A percentile compares a stretch with the other conserved stretches of the same genome.
phyloP scores from a whole-genome alignment of 2,113 vertebrate species.

The Phaethornis superciliosus region DNA sequence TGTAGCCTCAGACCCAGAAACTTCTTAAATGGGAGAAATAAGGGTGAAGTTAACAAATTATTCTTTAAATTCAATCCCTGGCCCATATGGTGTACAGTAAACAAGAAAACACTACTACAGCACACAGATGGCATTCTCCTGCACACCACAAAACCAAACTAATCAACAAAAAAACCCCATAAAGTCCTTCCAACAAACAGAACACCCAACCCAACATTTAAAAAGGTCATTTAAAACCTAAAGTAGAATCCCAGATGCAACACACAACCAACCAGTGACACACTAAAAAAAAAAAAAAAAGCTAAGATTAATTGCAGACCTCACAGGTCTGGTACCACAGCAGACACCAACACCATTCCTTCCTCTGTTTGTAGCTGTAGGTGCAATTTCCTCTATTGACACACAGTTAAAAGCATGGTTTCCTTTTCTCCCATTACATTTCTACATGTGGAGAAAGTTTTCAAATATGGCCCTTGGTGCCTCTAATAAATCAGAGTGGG shows the following conservation, averaged over 20 bases:
- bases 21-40: neutral
- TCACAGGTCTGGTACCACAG: neutral
- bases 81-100: neutral
- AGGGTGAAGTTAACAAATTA: neutral
- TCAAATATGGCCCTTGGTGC: fast-evolving
- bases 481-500: neutral
- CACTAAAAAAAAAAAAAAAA: neutral
- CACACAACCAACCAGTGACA: neutral
- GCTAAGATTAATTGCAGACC: neutral
- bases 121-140: neutral
- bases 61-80: neutral
- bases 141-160: conserved; percentile 26
- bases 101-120: neutral
- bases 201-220: neutral
- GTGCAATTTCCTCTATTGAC: neutral
- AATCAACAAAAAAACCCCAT: conserved; percentile 13
- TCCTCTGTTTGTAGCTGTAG: neutral
- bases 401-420: neutral
- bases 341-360: neutral
- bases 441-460: neutral
- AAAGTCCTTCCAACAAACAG: neutral
- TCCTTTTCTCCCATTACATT: neutral
- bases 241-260: neutral
- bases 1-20: neutral
- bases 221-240: neutral